A percentile compares a stretch with the other conserved stretches of the same genome.
These are phyloP conservation scores for Sinocyclocheilus anshuiensis DNA, from an alignment of 2,113 vertebrate species.

Conservation along the genomic window DNA sequence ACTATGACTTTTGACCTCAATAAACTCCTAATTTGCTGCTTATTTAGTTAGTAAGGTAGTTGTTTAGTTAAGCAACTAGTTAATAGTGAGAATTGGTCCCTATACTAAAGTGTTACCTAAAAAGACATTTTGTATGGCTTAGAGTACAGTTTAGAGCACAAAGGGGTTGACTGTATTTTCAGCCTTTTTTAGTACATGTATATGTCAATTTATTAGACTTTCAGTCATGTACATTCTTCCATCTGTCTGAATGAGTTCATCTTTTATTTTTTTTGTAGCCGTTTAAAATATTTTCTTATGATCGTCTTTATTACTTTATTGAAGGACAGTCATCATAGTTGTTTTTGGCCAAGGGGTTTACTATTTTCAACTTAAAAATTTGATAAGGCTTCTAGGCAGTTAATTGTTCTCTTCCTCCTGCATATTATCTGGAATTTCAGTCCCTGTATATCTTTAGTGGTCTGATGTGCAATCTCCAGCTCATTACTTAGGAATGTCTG, in stretches of 20 bases:
- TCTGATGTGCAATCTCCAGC: not conserved
- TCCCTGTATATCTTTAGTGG: not conserved
- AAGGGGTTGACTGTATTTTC: not conserved
- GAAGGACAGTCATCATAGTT: not conserved
- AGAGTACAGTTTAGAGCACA: not conserved
- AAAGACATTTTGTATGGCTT: not conserved
- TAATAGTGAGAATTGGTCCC: too few relatives aligned
- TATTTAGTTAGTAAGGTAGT: too few relatives aligned
- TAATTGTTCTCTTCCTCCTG: conserved; percentile 7
- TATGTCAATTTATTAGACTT: not conserved
- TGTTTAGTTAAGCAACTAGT: too few relatives aligned
- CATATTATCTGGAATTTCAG: not conserved
- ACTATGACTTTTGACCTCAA: too few relatives aligned
- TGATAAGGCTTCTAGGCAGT: not conserved
- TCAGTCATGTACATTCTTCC: not conserved
- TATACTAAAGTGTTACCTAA: too few relatives aligned
- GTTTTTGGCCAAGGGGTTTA: not conserved
- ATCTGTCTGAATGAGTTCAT: not conserved
- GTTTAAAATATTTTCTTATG: not conserved
- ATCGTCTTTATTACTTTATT: not conserved
- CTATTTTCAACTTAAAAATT: not conserved
- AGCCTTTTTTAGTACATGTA: not conserved
- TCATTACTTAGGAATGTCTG: conserved; percentile 17
- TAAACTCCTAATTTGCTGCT: too few relatives aligned
- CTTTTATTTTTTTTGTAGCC: not conserved